phyloP scores from a whole-genome alignment of 2,888 invertebrate genomes.

The Macrophya annulata region DNA sequence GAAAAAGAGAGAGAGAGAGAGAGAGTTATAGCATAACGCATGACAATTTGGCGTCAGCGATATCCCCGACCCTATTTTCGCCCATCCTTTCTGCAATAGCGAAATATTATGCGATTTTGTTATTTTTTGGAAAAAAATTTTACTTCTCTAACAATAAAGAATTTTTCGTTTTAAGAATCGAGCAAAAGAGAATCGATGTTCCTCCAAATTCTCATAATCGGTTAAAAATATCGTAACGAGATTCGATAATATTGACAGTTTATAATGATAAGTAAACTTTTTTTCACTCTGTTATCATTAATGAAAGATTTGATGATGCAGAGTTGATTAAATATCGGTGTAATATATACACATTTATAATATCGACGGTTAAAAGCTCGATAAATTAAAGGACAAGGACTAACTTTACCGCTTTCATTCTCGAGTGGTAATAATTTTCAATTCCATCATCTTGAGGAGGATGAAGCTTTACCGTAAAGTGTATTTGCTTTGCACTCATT shows the following conservation, averaged over 20 bases:
- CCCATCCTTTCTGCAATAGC: too few species aligned
- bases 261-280: not conserved
- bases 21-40: constrained; percentile 42
- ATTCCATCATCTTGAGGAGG: constrained; percentile 46
- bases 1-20: not conserved
- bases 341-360: not conserved
- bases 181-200: not conserved
- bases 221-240: not conserved
- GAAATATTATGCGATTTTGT: not conserved
- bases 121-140: not conserved
- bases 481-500: constrained; percentile 54
- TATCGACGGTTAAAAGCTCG: constrained; percentile 8
- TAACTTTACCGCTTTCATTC: not conserved
- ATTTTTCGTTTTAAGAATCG: not conserved
- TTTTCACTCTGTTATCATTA: not conserved
- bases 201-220: too few species aligned
- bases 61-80: constrained; percentile 8
- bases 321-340: constrained; percentile 14
- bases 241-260: not conserved
- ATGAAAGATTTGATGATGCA: not conserved
- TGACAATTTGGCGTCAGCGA: constrained; percentile 52
- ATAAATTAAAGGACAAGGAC: constrained; percentile 1
- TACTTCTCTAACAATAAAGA: not conserved
- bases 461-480: constrained; percentile 27
- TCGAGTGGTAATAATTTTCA: constrained; percentile 53